These are phyloP conservation scores for Tiphia femorata DNA, from an alignment of 2,888 invertebrate genomes.

Conservation along the genomic window DNA sequence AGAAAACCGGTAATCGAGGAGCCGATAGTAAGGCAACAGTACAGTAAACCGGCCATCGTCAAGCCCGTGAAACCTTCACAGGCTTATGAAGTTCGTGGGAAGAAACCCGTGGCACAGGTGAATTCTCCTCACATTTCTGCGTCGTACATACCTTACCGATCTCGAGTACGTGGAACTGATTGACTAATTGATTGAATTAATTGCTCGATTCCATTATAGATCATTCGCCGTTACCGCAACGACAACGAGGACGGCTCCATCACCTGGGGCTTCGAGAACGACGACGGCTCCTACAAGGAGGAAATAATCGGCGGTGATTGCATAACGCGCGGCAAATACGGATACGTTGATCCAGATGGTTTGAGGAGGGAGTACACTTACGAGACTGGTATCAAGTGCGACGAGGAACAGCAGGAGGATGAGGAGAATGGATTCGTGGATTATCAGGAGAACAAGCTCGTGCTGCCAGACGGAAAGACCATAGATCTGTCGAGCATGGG, in stretches of 20 bases:
- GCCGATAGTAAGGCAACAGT: constrained; percentile 32
- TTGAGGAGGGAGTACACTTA: constrained; percentile 85
- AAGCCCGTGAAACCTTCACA: constrained; percentile 35
- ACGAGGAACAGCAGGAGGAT: constrained; percentile 66
- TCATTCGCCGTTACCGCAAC: constrained; percentile 74
- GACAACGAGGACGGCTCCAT: constrained; percentile 84
- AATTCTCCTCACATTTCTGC: background rate
- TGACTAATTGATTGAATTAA: background rate
- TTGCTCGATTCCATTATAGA: constrained; percentile 38
- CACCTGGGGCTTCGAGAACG: constrained; percentile 90
- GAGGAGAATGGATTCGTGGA: constrained; percentile 76
- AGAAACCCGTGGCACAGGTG: constrained; percentile 79
- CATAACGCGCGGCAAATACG: constrained; percentile 83
- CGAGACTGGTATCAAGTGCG: constrained; percentile 79
- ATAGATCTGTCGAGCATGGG: constrained; percentile 80
- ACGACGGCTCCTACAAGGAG: constrained; percentile 89
- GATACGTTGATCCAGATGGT: constrained; percentile 88
- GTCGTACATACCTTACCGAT: too few species aligned
- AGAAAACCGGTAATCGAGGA: constrained; percentile 52
- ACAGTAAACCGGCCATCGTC: background rate
- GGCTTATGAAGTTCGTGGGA: constrained; percentile 55
- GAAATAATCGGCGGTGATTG: constrained; percentile 85
- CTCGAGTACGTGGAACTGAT: too few species aligned
- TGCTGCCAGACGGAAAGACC: constrained; percentile 79
- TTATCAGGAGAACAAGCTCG: constrained; percentile 81